Evolutionary conservation across 2,888 invertebrate species (phyloP).

Genomic region (Cinara cedri): DNA sequence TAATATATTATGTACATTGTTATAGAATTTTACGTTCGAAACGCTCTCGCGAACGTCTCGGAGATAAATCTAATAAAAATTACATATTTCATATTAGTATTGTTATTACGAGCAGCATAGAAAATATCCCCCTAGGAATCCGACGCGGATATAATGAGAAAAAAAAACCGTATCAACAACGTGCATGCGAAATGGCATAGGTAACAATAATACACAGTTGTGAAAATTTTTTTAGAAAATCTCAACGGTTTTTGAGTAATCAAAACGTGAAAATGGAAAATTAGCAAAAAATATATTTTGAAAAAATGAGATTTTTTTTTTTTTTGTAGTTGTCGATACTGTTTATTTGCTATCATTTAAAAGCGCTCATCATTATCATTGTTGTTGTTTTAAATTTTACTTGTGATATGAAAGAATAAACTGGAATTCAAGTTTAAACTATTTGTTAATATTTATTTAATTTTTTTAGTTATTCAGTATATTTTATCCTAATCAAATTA

Average conservation of each 20-base stretch:
- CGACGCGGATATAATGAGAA: not conserved
- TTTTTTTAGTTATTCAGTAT: not conserved
- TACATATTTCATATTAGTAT: not conserved
- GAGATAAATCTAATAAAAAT: slow-evolving; percentile 23
- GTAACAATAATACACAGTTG: not conserved
- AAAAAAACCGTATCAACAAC: not conserved
- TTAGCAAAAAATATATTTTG: not conserved
- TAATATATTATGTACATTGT: not conserved
- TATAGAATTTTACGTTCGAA: not conserved
- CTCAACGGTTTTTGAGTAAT: not conserved
- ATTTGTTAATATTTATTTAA: not conserved
- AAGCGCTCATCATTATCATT: slow-evolving; percentile 9
- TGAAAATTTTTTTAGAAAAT: not conserved
- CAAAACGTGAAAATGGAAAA: not conserved
- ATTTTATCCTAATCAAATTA: no score
- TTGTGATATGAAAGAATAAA: not conserved
- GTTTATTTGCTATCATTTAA: slow-evolving; percentile 18
- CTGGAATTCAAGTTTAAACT: not conserved
- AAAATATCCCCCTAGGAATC: not conserved
- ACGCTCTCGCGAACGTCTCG: not conserved
- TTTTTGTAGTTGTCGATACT: slow-evolving; percentile 15
- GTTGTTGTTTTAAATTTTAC: not conserved
- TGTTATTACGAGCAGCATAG: no score
- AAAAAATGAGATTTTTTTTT: not conserved
- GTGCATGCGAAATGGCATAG: not conserved